phyloP scores from a whole-genome alignment of 2,797 vertebrate species.

The Xerus rutilus region DNA sequence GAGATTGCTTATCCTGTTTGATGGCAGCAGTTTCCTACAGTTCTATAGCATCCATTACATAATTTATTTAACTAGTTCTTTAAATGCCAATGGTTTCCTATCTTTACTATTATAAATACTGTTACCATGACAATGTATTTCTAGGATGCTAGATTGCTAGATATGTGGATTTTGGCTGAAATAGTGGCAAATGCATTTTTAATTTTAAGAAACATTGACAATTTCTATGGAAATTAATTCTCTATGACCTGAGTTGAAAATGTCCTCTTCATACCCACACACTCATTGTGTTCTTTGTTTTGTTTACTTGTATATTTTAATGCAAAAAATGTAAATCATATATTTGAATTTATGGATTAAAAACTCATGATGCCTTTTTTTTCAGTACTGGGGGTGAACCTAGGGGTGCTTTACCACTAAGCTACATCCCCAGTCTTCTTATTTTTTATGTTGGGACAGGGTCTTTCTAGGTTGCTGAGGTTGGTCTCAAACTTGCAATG shows the following conservation, averaged over 20 bases:
- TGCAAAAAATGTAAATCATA: neutral
- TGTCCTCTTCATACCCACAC: neutral
- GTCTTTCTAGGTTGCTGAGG: too few relatives aligned
- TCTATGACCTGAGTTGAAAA: neutral
- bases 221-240: neutral
- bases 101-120: neutral
- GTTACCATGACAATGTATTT: neutral
- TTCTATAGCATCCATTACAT: neutral
- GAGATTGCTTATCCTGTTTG: neutral
- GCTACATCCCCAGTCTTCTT: too few relatives aligned
- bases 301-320: neutral
- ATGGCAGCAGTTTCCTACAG: neutral
- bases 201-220: neutral
- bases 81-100: neutral
- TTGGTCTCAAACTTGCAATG: too few relatives aligned
- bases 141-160: neutral
- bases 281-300: neutral
- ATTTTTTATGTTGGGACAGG: too few relatives aligned
- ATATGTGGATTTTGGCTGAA: neutral
- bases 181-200: neutral
- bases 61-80: neutral
- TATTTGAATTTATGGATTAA: neutral
- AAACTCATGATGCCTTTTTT: neutral
- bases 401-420: too few relatives aligned
- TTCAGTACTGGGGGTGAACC: too few relatives aligned